Evolutionary conservation across 2,797 vertebrate genomes (phyloP).

Genomic region (Gobionotothen gibberifrons): DNA sequence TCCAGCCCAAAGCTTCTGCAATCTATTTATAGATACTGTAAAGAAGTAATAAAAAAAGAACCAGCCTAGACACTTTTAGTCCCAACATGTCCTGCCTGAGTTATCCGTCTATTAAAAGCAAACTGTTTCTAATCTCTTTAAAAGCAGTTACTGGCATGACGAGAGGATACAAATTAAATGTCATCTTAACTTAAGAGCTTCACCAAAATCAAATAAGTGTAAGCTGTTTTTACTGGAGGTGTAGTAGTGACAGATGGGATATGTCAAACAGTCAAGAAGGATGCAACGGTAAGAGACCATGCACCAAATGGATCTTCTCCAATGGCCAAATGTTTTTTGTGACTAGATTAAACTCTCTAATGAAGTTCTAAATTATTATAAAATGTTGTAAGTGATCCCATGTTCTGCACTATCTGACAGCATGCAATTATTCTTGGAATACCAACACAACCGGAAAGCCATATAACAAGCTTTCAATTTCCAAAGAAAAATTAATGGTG

Average conservation of each 20-base stretch:
- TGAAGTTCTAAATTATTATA: not conserved
- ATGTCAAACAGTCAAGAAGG: slow-evolving; percentile 22
- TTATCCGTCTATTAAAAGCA: slow-evolving; percentile 16
- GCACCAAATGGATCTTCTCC: slow-evolving; percentile 26
- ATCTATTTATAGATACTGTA: slow-evolving; percentile 15
- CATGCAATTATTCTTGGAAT: not conserved
- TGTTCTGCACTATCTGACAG: no score
- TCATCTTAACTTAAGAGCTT: slow-evolving; percentile 19
- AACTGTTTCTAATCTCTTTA: slow-evolving; percentile 19
- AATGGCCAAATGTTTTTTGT: not conserved
- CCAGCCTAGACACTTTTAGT: slow-evolving; percentile 7
- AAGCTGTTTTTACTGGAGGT: slow-evolving; percentile 22
- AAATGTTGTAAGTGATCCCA: not conserved
- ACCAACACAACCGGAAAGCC: not conserved
- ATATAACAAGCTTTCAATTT: not conserved
- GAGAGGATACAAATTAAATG: slow-evolving; percentile 1
- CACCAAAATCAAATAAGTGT: slow-evolving; percentile 21
- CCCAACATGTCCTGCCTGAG: not conserved
- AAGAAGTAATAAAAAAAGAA: not conserved
- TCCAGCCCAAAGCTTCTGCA: slow-evolving; percentile 1
- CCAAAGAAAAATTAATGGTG: slow-evolving; percentile 7
- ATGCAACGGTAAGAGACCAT: not conserved
- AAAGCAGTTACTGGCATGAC: slow-evolving; percentile 20
- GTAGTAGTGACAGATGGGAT: slow-evolving; percentile 32
- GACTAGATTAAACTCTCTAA: not conserved